These are phyloP conservation scores for Promerops cafer DNA, from an alignment of 2,113 vertebrate genomes.

Conservation along the genomic window DNA sequence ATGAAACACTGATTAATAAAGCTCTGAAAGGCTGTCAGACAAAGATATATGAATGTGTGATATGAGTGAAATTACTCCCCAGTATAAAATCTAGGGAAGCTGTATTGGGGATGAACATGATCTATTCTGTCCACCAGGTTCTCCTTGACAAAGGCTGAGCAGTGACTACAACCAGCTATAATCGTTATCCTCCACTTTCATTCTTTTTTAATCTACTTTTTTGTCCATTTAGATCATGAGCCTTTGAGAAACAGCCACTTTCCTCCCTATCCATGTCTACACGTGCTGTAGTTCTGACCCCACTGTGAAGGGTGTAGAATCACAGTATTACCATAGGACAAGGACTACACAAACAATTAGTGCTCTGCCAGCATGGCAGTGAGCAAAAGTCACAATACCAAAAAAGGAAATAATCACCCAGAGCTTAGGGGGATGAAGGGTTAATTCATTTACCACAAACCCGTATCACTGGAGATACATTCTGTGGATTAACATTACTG, in stretches of 20 bases:
- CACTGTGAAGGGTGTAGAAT: background rate
- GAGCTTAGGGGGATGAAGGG: background rate
- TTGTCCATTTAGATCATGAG: background rate
- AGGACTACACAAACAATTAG: background rate
- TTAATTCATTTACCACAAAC: conserved; percentile 9
- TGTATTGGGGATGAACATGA: background rate
- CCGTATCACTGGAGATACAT: background rate
- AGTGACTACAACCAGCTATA: background rate
- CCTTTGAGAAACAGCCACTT: background rate
- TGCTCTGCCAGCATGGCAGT: background rate
- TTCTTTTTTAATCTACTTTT: background rate
- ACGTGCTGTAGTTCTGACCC: background rate
- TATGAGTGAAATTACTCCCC: background rate
- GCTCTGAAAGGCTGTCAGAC: background rate
- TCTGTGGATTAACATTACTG: background rate
- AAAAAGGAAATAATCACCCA: background rate
- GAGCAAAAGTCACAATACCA: background rate
- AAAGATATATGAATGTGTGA: background rate
- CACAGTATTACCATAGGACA: background rate
- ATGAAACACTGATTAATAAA: conserved; percentile 38
- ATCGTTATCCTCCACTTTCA: background rate
- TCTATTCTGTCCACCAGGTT: background rate
- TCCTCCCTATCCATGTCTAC: background rate
- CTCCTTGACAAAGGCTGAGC: background rate
- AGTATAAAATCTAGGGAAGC: background rate